These are phyloP conservation scores for Auanema sp. DNA, from an alignment of 2,888 invertebrate species.

Conservation along the genomic window DNA sequence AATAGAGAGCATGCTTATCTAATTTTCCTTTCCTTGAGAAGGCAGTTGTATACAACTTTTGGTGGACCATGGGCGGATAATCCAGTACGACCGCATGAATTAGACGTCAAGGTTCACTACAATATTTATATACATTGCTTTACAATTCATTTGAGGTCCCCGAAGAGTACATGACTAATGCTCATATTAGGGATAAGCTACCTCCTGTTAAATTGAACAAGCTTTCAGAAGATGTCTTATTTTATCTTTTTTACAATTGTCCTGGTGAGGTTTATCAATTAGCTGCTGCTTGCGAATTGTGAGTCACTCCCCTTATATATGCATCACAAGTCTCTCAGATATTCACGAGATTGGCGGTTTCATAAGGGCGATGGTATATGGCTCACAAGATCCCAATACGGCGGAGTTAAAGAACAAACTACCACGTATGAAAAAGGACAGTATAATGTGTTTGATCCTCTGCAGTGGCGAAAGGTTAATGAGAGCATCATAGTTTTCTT, in stretches of 20 bases:
- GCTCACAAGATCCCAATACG: slow-evolving; percentile 61
- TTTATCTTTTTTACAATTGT: slow-evolving; percentile 98
- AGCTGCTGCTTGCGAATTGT: slow-evolving; percentile 78
- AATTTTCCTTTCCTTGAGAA: slow-evolving; percentile 41
- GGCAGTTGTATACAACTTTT: slow-evolving; percentile 89
- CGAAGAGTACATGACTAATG: slow-evolving; percentile 92
- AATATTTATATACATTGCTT: too few relatives aligned
- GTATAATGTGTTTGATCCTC: slow-evolving; percentile 98
- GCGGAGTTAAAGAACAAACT: slow-evolving; percentile 77
- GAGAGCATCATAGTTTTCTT: too few relatives aligned
- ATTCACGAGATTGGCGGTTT: slow-evolving; percentile 89
- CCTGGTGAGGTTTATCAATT: slow-evolving; percentile 96
- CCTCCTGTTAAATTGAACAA: slow-evolving; percentile 75
- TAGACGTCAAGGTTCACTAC: slow-evolving; percentile 66
- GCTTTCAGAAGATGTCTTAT: slow-evolving; percentile 84
- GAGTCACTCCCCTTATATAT: slow-evolving; percentile 17
- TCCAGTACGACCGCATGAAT: slow-evolving; percentile 96
- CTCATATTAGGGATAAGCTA: slow-evolving; percentile 78
- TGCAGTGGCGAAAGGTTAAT: slow-evolving; percentile 92
- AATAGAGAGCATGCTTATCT: not conserved
- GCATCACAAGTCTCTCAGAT: slow-evolving; percentile 8
- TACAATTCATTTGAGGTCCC: slow-evolving; percentile 50
- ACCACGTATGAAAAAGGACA: slow-evolving; percentile 95
- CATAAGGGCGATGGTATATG: slow-evolving; percentile 93
- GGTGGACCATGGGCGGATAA: slow-evolving; percentile 98